Base-by-base conservation (phyloP, 1,140 invertebrate species). In the Lordiphosa collinella region DNA sequence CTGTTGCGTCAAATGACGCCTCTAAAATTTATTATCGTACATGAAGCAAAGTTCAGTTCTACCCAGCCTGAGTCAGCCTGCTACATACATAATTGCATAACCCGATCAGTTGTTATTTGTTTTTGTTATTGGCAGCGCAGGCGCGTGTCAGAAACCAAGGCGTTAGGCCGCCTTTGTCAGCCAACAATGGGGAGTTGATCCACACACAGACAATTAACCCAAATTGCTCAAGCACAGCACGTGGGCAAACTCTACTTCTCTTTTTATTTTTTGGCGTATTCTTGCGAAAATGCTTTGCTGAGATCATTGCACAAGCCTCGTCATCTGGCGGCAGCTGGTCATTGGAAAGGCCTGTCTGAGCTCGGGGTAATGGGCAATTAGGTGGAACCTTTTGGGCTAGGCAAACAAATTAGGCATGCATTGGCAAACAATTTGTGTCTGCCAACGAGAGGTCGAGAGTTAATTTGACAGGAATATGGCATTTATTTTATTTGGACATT, bases 161-260 rank as follows among this genome's bases (percentile, higher is more conserved):
- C 76, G 58, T 57, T 76, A 76, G 82, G 76, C 69, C 48, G 48
- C 25, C 25, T 29, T 29, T 29, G 25, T 29, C 25, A 29, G 25
- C 76, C 63, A 57, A 79, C 75, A 79, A 79, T 74, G 69, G 64
- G 53, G 40, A 48, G 46, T 40, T 49, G 61, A 49, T 10, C 46
- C 31, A 38, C 54, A 74, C 67, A 75, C 80, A 70, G 71, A 82
- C 76, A 82, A 82, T 84, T 82, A 84, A 82, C 72, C 72, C 78
- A 82, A 84, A 82, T 84, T 76, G 78, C 58, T 8, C 35, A 40
- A 29, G 47, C 38, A 53, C 40, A 59, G 72, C 78, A 82, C 78
- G 76, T 84, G 76, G 76, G 72, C 72, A 64, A 22, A 67, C 57
- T 48, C 46, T 37, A 11, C 36, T 31, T 60, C 53, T 32, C 3